phyloP scores from a whole-genome alignment of 2,888 invertebrate genomes.

The Notocelia uddmanniana region DNA sequence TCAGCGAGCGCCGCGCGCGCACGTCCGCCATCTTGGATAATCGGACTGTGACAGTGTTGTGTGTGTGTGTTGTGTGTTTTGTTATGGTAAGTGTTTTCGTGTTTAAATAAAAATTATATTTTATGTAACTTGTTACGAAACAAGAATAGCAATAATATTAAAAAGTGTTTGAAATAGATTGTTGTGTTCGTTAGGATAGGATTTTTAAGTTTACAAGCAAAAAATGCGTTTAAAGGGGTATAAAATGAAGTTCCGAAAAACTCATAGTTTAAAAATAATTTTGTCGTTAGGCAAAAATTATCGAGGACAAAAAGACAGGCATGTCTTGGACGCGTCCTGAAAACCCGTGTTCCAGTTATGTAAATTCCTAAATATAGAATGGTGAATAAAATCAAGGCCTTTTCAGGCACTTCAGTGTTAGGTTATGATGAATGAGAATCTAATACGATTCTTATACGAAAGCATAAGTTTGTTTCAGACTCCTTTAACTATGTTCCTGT shows the following conservation, averaged over 20 bases:
- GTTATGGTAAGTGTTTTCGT: conserved; percentile 33
- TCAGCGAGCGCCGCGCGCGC: conserved; percentile 61
- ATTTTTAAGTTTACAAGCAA: not conserved
- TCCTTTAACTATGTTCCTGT: not conserved
- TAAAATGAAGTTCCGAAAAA: not conserved
- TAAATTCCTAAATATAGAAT: not conserved
- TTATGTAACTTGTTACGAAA: too few relatives aligned
- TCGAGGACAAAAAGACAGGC: not conserved
- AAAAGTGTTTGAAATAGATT: too few relatives aligned
- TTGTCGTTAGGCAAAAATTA: not conserved
- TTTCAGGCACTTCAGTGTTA: not conserved
- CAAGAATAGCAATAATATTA: too few relatives aligned
- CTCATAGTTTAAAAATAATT: not conserved
- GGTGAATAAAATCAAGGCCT: not conserved
- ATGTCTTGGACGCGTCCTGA: not conserved
- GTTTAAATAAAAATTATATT: not conserved
- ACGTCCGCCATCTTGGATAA: conserved; percentile 57
- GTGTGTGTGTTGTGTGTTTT: conserved; percentile 53
- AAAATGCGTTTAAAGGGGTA: not conserved
- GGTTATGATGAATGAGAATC: not conserved
- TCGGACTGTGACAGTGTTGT: conserved; percentile 57
- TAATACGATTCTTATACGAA: conserved; percentile 23
- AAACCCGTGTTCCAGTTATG: not conserved
- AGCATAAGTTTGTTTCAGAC: not conserved
- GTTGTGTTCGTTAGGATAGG: too few relatives aligned